Evolutionary conservation across 2,888 invertebrate species (phyloP).

Genomic region (Pollenia amentaria): DNA sequence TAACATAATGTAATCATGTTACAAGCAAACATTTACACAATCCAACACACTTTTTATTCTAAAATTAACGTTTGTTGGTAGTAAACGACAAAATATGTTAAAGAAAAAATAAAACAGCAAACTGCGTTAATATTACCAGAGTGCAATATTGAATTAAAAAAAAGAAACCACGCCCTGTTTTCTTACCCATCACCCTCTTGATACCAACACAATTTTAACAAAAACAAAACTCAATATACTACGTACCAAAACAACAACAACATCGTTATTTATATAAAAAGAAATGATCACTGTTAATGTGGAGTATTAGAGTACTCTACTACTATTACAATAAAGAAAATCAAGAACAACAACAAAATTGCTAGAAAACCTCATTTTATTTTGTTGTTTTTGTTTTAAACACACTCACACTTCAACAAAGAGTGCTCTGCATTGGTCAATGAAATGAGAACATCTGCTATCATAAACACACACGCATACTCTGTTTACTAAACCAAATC

Average conservation of each 20-base stretch:
- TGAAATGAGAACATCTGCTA: conserved; percentile 80
- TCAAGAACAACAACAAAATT: conserved; percentile 13
- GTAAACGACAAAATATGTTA: conserved; percentile 7
- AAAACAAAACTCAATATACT: neutral
- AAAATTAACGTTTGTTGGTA: conserved; percentile 34
- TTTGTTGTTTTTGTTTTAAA: conserved; percentile 43
- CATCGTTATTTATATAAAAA: conserved; percentile 58
- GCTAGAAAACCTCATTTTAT: conserved; percentile 66
- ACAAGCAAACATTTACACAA: conserved; percentile 6
- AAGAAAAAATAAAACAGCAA: conserved; percentile 1
- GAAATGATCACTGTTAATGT: conserved; percentile 65
- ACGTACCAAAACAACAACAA: conserved; percentile 14
- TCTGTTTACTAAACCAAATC: conserved; percentile 17
- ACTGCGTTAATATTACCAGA: neutral
- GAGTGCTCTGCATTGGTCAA: conserved; percentile 83
- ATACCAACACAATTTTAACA: neutral
- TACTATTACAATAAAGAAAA: neutral
- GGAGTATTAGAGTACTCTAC: conserved; percentile 60
- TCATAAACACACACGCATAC: conserved; percentile 32
- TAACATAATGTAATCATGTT: conserved; percentile 62
- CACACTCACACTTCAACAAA: neutral
- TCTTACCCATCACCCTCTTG: conserved; percentile 52
- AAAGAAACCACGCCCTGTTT: conserved; percentile 64
- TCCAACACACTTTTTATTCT: neutral
- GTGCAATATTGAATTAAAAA: neutral